Evolutionary conservation across 1,140 invertebrate species (phyloP).

Genomic region (Cherax quadricarinatus): DNA sequence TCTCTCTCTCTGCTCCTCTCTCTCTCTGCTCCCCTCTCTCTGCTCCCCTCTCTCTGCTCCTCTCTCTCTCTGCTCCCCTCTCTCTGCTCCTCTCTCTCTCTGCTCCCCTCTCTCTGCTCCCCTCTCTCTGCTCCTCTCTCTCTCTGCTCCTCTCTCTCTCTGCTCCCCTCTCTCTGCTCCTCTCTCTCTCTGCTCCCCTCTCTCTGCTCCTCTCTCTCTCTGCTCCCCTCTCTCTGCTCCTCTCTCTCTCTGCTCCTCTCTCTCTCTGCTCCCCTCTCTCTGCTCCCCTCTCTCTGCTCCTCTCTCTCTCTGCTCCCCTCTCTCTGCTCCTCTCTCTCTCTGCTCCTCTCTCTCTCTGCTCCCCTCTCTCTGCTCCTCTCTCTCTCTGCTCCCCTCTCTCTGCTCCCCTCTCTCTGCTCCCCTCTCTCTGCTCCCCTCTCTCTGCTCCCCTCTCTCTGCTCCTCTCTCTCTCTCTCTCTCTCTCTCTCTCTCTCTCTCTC

Average conservation of each 20-base stretch:
- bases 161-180: no score
- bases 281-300: neutral
- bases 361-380: neutral
- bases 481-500: neutral
- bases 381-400: neutral
- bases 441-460: neutral
- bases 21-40: no score
- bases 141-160: no score
- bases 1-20: no score
- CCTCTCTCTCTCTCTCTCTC: slow-evolving; percentile 18
- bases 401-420: neutral
- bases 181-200: neutral
- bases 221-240: neutral
- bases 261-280: neutral
- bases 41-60: no score
- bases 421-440: neutral
- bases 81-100: no score
- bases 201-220: neutral
- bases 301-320: no score
- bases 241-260: neutral
- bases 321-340: neutral
- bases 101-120: no score
- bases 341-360: neutral
- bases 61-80: no score
- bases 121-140: no score